These are phyloP conservation scores for Betta splendens DNA, from an alignment of 2,797 vertebrate species.

Conservation along the genomic window DNA sequence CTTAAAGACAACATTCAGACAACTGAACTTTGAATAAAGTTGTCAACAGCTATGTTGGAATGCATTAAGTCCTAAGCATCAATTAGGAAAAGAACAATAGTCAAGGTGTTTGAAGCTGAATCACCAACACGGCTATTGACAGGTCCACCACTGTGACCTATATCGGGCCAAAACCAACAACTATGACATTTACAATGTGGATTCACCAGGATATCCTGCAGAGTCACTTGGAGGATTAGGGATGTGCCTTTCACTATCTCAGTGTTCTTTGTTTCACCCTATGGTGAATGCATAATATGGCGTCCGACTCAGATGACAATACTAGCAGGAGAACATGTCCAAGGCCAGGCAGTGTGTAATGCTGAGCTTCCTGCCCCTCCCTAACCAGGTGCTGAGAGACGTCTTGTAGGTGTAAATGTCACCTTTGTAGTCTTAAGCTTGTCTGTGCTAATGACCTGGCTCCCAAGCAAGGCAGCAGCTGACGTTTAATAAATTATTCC, in stretches of 20 bases:
- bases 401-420: slow-evolving; percentile 55
- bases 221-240: slow-evolving; percentile 21
- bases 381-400: slow-evolving; percentile 67
- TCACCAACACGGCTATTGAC: slow-evolving; percentile 2
- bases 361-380: slow-evolving; percentile 58
- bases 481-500: too few relatives aligned
- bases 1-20: too few relatives aligned
- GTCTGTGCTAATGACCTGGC: slow-evolving; percentile 42
- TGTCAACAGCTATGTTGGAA: not conserved
- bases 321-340: slow-evolving; percentile 33
- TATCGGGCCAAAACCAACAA: slow-evolving; percentile 41
- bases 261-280: slow-evolving; percentile 20
- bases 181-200: slow-evolving; percentile 38
- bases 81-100: not conserved
- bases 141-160: slow-evolving; percentile 1
- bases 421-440: slow-evolving; percentile 47
- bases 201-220: slow-evolving; percentile 41
- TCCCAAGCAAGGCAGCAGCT: slow-evolving; percentile 28
- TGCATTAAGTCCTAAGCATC: slow-evolving; percentile 1
- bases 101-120: slow-evolving; percentile 5
- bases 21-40: not conserved
- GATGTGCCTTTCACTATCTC: slow-evolving; percentile 4
- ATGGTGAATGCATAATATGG: slow-evolving; percentile 10
- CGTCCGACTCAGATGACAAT: slow-evolving; percentile 24
- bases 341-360: slow-evolving; percentile 30